Evolutionary conservation across 2,113 vertebrate genomes (phyloP), one percentile per base, ranked within the genome.

Genomic region (Melanerpes formicivorus): DNA sequence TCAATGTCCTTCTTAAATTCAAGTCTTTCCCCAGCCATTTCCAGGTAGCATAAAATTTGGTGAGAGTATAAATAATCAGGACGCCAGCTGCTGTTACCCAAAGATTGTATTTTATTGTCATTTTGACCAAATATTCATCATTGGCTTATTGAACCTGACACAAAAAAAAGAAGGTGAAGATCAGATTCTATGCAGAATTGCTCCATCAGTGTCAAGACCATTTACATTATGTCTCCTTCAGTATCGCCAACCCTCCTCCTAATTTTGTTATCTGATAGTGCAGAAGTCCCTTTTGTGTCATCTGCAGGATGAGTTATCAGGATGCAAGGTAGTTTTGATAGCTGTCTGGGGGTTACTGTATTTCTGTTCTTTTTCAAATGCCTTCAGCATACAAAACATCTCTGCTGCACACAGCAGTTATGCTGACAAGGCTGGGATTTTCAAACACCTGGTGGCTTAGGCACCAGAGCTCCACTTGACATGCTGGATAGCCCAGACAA

Each of bases 121-220:
- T 84, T 92, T 92, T 88, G 44, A 73, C 44, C 1, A 18, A 88
- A 93, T 62, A 73, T 34, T 63, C 16, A 79, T 63, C 55, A 82
- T 1, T 52, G 52, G n/a, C 76, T 93, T 74, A 90, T 74, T 82
- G 71, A 94, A 87, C 17, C 52, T 85, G 77, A 75, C 73, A 67
- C 56, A 74, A 76, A 84, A 77, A 76, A 76, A 62, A 34, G 6
- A n/a, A 44, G 11, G 79, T 60, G 44, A 78, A 34, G 9, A 72
- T 73, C 67, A 84, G 42, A 21, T 73, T 79, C 59, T 66, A 55
- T 44, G 64, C 63, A 88, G 69, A 81, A 84, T 48, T 94, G 9
- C 13, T 96, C 63, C 52, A 70, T 87, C 80, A 87, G 10, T 89
- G 81, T 90, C 89, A 96, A 92, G 64, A 90, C 1, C 52, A 87